A percentile compares a stretch with the other conserved stretches of the same genome.
Evolutionary conservation across 30 jellyfish, hydroid and myxozoan species (phyloP).

Genomic region (Turritopsis rubra): DNA sequence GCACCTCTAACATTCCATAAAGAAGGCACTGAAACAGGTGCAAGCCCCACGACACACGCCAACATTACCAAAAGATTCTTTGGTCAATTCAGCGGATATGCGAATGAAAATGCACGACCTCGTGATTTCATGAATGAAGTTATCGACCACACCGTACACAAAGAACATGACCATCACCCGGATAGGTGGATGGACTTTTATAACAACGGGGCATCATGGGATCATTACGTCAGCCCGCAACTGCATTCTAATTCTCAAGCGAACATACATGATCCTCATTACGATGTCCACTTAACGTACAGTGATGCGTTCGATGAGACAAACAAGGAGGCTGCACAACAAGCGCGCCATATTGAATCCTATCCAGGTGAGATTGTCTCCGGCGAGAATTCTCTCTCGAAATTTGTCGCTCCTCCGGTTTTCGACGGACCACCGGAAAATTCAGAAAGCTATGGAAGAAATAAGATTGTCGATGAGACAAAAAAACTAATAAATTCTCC

Average conservation of each 20-base stretch:
- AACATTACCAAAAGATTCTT: not conserved
- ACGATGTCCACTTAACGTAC: not conserved
- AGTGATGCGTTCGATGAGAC: slow-evolving; percentile 1
- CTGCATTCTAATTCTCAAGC: not conserved
- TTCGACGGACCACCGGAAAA: slow-evolving; percentile 40
- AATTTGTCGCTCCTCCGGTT: slow-evolving; percentile 89
- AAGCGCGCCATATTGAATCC: slow-evolving; percentile 33
- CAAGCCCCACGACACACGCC: not conserved
- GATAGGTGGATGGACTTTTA: slow-evolving; percentile 17
- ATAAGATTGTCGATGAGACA: slow-evolving; percentile 43
- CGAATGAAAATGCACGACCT: not conserved
- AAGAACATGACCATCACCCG: not conserved
- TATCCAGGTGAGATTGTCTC: slow-evolving; percentile 86
- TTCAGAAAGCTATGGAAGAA: slow-evolving; percentile 13
- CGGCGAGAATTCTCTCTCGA: slow-evolving; percentile 77
- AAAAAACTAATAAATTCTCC: slow-evolving; percentile 7
- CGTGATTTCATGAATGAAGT: slow-evolving; percentile 20
- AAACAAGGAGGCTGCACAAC: not conserved
- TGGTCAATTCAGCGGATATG: not conserved
- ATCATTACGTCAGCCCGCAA: slow-evolving; percentile 14
- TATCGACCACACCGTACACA: slow-evolving; percentile 3
- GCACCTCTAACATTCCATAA: too few species aligned
- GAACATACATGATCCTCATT: slow-evolving; percentile 7
- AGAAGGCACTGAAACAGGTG: too few species aligned
- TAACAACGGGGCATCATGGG: slow-evolving; percentile 16